A percentile compares a stretch with the other conserved stretches of the same genome.
phyloP scores from a whole-genome alignment of 2,888 invertebrate species.

The Platynereis dumerilii region DNA sequence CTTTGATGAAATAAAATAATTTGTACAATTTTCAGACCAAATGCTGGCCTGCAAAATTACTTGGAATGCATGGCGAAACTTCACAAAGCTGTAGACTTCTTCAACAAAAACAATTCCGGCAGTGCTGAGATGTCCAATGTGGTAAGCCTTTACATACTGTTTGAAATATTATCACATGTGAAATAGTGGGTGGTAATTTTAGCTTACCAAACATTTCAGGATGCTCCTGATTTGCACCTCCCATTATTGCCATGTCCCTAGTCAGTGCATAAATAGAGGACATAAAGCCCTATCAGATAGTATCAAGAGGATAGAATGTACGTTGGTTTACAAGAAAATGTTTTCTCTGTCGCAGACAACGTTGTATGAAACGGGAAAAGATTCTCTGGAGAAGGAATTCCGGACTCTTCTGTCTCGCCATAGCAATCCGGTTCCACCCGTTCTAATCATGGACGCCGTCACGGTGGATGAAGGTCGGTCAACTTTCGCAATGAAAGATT shows the following conservation, averaged over 20 bases:
- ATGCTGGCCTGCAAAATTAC: conserved; percentile 67
- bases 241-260: too few relatives aligned
- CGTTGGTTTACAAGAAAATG: too few relatives aligned
- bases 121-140: conserved; percentile 94
- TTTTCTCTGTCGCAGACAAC: conserved; percentile 53
- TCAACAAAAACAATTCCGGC: conserved; percentile 89
- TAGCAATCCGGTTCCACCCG: conserved; percentile 84
- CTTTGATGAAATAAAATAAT: too few relatives aligned
- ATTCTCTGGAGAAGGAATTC: conserved; percentile 86
- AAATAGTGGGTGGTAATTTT: background rate
- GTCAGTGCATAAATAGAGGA: too few relatives aligned
- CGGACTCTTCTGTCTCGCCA: conserved; percentile 84
- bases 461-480: conserved; percentile 79
- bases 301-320: too few relatives aligned
- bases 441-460: conserved; percentile 85
- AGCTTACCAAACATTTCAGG: too few relatives aligned
- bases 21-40: conserved; percentile 55
- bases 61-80: conserved; percentile 81
- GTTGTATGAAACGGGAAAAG: conserved; percentile 73
- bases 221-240: too few relatives aligned
- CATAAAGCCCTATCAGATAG: too few relatives aligned
- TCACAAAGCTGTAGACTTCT: conserved; percentile 87
- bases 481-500: background rate
- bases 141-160: conserved; percentile 67
- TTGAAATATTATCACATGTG: background rate